Conservation (phyloP, 2,797 vertebrate genomes). For the Falco naumanni region DNA sequence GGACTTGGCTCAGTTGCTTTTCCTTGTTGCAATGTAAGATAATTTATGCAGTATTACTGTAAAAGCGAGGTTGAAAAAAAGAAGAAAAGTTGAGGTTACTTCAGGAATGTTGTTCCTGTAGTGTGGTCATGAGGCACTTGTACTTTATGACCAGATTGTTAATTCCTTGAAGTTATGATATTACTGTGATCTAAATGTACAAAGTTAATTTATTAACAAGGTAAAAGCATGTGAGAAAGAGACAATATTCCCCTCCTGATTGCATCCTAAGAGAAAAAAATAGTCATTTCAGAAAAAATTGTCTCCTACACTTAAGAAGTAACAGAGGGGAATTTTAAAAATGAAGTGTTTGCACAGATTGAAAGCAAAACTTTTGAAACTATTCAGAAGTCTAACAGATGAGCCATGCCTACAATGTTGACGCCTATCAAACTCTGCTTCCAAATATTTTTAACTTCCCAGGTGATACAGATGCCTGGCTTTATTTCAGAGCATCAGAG, state of each 20-base stretch:
- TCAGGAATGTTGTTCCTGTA: background rate
- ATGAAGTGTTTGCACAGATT: background rate
- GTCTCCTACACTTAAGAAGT: background rate
- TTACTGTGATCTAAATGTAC: background rate
- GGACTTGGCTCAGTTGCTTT: background rate
- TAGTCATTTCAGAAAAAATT: background rate
- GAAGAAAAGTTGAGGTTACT: background rate
- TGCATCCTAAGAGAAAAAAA: slow-evolving; percentile 16
- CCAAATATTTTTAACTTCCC: slow-evolving; percentile 10
- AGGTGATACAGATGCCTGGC: background rate
- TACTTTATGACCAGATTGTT: background rate
- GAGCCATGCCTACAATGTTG: background rate
- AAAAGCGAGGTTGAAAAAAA: background rate
- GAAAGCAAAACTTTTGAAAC: slow-evolving; percentile 30
- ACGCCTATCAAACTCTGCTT: background rate
- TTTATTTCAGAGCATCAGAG: background rate
- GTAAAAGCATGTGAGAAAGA: slow-evolving; percentile 4
- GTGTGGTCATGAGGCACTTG: background rate
- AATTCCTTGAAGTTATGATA: background rate
- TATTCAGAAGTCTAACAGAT: background rate
- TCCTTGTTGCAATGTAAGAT: background rate
- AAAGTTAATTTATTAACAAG: background rate
- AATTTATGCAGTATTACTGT: background rate
- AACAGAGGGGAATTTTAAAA: slow-evolving; percentile 35
- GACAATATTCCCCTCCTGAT: background rate